Evolutionary conservation across 2,113 vertebrate species (phyloP), one percentile per base, ranked within the genome.

Genomic region (Hippocampus zosterae): DNA sequence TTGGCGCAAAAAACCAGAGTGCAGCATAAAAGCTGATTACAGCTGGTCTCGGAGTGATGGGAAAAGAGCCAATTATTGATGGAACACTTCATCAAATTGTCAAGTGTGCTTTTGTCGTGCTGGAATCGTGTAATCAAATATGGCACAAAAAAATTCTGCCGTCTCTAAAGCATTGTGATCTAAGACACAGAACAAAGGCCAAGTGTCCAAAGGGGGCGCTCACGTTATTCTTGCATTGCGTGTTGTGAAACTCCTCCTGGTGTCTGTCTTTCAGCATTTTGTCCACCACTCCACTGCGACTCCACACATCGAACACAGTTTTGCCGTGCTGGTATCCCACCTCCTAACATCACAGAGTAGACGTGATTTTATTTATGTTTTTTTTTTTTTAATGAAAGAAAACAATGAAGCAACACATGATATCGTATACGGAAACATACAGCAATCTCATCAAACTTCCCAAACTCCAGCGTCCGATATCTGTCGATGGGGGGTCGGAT

Each of bases 321-420:
- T 94, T 94, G 3, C 94, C 96, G 0, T 98, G 96, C 86, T 96
- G 95, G 84, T 95, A 96, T 52, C 97, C 97, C 80, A 98, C 95
- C 69, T 97, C 96, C 97, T 98, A 16, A 62, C 27, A 48, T 11
- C 1, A 80, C 19, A 71, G 48, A 19, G 16, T 19, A 75, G 11
- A 79, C 7, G 61, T 2, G 46, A 11, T 16, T 23, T 11, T 27
- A 27, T 27, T 27, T 27, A 27, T 27, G n/a, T 53, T 8, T 2
- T 27, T 8, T 29, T 8, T 60, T 33, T 59, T 16, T 18, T 8
- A 18, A 59, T 29, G 7, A 16, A 33, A 33, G 2, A 18, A 37
- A 37, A 37, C 0, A 60, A 16, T 18, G 2, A 29, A 60, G 19
- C 16, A 33, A 33, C 16, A 33, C 11, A 23, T 13, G n/a, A 46